phyloP scores from a whole-genome alignment of 2,888 invertebrate species.

The Oxystoma pomonae region DNA sequence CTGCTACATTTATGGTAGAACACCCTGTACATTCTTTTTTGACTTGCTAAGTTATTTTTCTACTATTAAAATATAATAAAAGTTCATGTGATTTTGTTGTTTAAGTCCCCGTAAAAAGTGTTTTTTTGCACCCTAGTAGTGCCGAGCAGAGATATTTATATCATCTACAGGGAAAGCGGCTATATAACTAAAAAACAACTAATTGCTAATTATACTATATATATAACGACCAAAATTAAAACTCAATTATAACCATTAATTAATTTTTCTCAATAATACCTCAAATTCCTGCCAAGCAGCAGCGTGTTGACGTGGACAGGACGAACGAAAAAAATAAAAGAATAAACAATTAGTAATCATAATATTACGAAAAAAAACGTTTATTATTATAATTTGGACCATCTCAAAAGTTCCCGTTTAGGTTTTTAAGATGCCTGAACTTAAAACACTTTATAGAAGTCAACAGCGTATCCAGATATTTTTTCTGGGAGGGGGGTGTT shows the following conservation, averaged over 20 bases:
- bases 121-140: conserved; percentile 25
- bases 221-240: conserved; percentile 45
- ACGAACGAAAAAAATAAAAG: conserved; percentile 43
- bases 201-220: conserved; percentile 34
- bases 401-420: conserved; percentile 87
- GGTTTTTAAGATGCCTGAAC: no score
- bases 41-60: no score
- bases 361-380: conserved; percentile 2
- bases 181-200: conserved; percentile 43
- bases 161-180: conserved; percentile 41
- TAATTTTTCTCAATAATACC: conserved; percentile 52
- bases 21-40: no score
- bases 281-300: conserved; percentile 78
- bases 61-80: no score
- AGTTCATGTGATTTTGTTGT: no score
- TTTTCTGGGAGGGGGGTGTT: no score
- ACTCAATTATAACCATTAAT: conserved; percentile 40
- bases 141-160: conserved; percentile 43
- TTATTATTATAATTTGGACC: conserved; percentile 65
- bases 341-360: conserved; percentile 60
- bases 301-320: conserved; percentile 59
- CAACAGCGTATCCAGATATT: no score
- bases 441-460: no score
- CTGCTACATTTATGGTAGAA: no score
- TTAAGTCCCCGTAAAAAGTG: not conserved